Conservation (phyloP, 2,797 vertebrate genomes). For the Anisognathus igniventris region DNA sequence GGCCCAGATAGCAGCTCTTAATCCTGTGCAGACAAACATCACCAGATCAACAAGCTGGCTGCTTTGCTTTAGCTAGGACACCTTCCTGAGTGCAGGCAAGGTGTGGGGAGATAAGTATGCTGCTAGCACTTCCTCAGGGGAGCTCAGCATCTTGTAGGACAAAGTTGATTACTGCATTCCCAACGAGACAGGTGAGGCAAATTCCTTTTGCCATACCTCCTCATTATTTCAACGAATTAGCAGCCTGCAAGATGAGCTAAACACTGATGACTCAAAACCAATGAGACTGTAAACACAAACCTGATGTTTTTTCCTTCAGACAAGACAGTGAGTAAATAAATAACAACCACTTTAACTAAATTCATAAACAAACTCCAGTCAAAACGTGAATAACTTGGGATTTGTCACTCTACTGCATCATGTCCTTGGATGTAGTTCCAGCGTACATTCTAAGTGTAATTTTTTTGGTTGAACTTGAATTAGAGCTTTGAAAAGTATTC, state of each 20-base stretch:
- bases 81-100: neutral
- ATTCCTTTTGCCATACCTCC: neutral
- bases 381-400: neutral
- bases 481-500: neutral
- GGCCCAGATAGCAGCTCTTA: neutral
- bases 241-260: neutral
- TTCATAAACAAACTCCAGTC: neutral
- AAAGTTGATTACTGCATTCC: neutral
- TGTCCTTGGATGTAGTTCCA: neutral
- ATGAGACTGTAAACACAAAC: neutral
- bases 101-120: neutral
- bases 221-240: neutral
- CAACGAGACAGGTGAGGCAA: neutral
- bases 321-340: neutral
- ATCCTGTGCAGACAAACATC: neutral
- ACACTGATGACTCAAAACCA: conserved; percentile 18
- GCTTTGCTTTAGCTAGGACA: neutral
- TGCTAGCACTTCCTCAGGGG: neutral
- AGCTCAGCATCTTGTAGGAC: neutral
- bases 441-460: neutral
- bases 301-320: neutral
- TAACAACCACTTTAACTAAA: neutral
- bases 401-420: neutral
- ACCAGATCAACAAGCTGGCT: neutral
- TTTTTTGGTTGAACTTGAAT: neutral